Percentiles rank a stretch among this genome's conserved stretches.
phyloP scores from a whole-genome alignment of 2,113 vertebrate species.

The Nothoprocta perdicaria region DNA sequence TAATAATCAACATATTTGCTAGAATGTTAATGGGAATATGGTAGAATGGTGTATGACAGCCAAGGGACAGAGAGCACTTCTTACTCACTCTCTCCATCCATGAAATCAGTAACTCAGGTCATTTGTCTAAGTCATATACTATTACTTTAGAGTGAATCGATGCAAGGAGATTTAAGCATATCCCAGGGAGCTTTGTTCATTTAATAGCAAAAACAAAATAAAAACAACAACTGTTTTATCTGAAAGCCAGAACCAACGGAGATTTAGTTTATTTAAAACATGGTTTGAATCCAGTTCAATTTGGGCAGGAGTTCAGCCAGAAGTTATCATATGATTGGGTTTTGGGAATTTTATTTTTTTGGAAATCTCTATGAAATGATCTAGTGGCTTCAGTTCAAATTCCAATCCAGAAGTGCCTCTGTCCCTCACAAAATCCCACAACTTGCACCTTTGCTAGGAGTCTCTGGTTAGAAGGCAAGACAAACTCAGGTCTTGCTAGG shows the following conservation, averaged over 20 bases:
- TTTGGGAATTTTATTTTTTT: conserved; percentile 59
- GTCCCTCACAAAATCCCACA: neutral
- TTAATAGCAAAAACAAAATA: conserved; percentile 40
- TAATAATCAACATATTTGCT: neutral
- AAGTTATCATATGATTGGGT: conserved; percentile 72
- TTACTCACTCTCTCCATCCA: conserved; percentile 51
- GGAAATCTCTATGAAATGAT: conserved; percentile 21
- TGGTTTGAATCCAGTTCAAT: conserved; percentile 49
- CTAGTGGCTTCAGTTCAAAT: conserved; percentile 15
- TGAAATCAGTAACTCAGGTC: conserved; percentile 37
- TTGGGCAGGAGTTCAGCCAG: conserved; percentile 63
- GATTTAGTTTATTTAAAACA: conserved; percentile 34
- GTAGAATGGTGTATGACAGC: conserved; percentile 13
- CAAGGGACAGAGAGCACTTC: conserved; percentile 38
- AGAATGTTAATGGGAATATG: neutral
- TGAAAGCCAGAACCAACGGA: conserved; percentile 33
- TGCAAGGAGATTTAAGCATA: neutral
- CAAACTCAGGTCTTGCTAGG: neutral
- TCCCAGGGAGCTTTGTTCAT: conserved; percentile 33
- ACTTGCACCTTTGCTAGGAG: neutral
- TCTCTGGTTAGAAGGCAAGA: neutral
- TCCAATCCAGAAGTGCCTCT: neutral
- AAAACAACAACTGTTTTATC: conserved; percentile 56
- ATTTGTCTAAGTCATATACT: conserved; percentile 45
- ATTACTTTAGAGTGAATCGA: conserved; percentile 35